Percentiles rank a stretch among this genome's conserved stretches.
These are phyloP conservation scores for Syngnathus scovelli DNA, from an alignment of 2,113 vertebrate genomes.

Conservation along the genomic window DNA sequence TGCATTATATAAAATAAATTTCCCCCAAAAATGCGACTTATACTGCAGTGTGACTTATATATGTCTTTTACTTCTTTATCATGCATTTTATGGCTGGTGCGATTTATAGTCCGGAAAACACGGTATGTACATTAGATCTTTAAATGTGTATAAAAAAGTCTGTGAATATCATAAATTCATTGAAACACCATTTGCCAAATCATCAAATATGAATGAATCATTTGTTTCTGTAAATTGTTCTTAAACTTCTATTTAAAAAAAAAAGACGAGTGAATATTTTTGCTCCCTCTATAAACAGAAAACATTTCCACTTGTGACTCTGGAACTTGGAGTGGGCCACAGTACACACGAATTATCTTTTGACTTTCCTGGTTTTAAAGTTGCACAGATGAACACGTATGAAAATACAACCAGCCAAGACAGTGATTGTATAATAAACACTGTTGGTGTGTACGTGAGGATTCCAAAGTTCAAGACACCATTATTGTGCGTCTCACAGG, in stretches of 20 bases:
- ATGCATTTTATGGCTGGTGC: too few species aligned
- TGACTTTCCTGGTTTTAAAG: slow-evolving; percentile 18
- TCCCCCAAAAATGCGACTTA: too few species aligned
- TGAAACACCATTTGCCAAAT: too few species aligned
- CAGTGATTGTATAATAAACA: slow-evolving; percentile 40
- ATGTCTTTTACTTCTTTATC: too few species aligned
- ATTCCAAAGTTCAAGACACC: slow-evolving; percentile 60
- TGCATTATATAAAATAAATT: too few species aligned
- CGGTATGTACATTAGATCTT: too few species aligned
- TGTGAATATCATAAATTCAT: too few species aligned
- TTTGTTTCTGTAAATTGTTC: not conserved
- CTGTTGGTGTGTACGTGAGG: slow-evolving; percentile 28
- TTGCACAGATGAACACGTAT: slow-evolving; percentile 19
- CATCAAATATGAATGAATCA: not conserved
- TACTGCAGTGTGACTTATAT: too few species aligned
- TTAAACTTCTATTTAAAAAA: not conserved
- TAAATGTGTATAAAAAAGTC: too few species aligned
- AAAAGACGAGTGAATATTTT: not conserved
- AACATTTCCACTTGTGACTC: slow-evolving; percentile 29
- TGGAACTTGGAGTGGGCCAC: slow-evolving; percentile 27
- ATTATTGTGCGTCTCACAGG: slow-evolving; percentile 15
- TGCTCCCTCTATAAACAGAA: slow-evolving; percentile 39
- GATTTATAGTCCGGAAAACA: too few species aligned
- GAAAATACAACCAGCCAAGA: slow-evolving; percentile 25
- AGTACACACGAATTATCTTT: slow-evolving; percentile 21